Conservation (phyloP, 2,797 vertebrate genomes). For the Notolabrus celidotus region DNA sequence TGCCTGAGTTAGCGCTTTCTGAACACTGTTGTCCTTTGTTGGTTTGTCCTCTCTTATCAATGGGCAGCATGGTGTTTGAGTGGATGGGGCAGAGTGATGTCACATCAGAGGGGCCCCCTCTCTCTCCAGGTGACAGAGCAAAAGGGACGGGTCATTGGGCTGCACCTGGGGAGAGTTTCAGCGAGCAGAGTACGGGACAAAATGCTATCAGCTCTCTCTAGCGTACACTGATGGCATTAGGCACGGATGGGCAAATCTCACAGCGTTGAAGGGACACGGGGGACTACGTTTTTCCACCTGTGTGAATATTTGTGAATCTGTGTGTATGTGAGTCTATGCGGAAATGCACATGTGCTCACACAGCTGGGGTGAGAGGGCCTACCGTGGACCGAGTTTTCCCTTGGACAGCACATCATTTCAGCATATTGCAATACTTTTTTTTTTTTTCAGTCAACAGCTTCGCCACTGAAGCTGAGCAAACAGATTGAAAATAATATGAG, state of each 20-base stretch:
- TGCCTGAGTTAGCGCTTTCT: slow-evolving; percentile 10
- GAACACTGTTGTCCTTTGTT: slow-evolving; percentile 1
- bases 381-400: slow-evolving; percentile 44
- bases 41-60: slow-evolving; percentile 29
- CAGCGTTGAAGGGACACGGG: slow-evolving; percentile 48
- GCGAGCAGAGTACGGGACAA: slow-evolving; percentile 67
- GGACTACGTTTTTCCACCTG: slow-evolving; percentile 70
- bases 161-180: slow-evolving; percentile 57
- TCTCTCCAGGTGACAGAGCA: slow-evolving; percentile 67
- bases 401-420: slow-evolving; percentile 37
- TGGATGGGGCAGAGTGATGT: slow-evolving; percentile 33
- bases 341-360: slow-evolving; percentile 46
- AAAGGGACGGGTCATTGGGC: slow-evolving; percentile 69
- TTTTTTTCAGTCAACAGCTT: not conserved
- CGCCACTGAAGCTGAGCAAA: slow-evolving; percentile 48
- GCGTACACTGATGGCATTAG: slow-evolving; percentile 74
- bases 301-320: slow-evolving; percentile 51
- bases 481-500: slow-evolving; percentile 37
- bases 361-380: slow-evolving; percentile 58
- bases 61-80: slow-evolving; percentile 7
- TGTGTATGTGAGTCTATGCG: not conserved
- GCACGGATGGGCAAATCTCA: slow-evolving; percentile 63
- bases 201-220: slow-evolving; percentile 73
- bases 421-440: not conserved
- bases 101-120: slow-evolving; percentile 35